Evolutionary conservation across 2,113 vertebrate species (phyloP), one percentile per base, ranked within the genome.

Genomic region (Hucho hucho): DNA sequence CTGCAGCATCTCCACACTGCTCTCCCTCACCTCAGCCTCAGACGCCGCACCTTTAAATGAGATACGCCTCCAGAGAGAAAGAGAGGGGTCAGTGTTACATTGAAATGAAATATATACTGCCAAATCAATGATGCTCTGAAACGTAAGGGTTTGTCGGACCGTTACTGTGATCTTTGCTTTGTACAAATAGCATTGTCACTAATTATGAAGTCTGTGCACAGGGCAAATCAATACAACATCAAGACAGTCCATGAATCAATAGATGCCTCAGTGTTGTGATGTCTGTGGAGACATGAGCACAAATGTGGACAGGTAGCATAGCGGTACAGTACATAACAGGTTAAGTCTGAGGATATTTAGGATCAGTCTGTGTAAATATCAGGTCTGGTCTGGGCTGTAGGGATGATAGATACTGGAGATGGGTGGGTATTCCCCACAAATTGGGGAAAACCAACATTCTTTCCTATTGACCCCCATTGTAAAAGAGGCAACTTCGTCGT

Each of bases 1-100:
- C 3, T 92, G 93, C 83, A 98, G 92, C 85, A 96, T 90, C 80
- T 94, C 96, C 88, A 96, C 90, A 73, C 97, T 98, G 93, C 91
- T 95, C 75, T 97, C 95, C 69, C 83, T 83, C 71, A 96, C 91
- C 59, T 93, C 95, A 0, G 90, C 92, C 86, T 97, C 95, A 0
- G 94, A 95, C 75, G 93, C 81, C 0, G 91, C 81, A 1, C 94
- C 95, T 83, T 96, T 97, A 85, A 97, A 95, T 29, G 95, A 97
- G 79, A 97, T 95, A 7, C 95, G 93, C 88, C 96, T 97, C 78
- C 13, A 37, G 64, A 63, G 47, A 78, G n/a, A 79, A 49, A 83
- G 25, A 79, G 24, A 20, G 28, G 20, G 28, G 68, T 29, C 25
- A 49, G 49, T 47, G 46, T n/a, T 25, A 67, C 4, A 68, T 4